phyloP scores from a whole-genome alignment of 2,797 vertebrate genomes.

The Eurystomus glaucurus region DNA sequence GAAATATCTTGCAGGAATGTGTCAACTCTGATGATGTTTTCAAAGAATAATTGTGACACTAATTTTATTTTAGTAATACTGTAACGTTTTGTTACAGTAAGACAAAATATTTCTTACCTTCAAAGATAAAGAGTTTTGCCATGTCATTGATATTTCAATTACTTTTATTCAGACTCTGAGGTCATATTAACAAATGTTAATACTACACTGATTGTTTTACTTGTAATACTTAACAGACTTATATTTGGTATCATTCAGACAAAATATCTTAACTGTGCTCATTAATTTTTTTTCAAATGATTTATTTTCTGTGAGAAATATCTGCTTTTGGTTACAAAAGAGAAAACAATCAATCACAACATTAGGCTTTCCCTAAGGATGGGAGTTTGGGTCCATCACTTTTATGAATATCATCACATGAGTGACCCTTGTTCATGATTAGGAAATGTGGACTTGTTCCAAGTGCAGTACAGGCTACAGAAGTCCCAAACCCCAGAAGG shows the following conservation, averaged over 20 bases:
- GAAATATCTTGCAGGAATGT: not conserved
- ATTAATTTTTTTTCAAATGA: not conserved
- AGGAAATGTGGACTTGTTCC: not conserved
- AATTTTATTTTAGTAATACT: constrained; percentile 9
- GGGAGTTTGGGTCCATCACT: not conserved
- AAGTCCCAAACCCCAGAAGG: not conserved
- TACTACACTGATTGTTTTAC: not conserved
- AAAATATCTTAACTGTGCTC: not conserved
- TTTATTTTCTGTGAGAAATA: not conserved
- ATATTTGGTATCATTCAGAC: not conserved
- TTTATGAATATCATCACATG: not conserved
- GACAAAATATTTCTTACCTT: not conserved
- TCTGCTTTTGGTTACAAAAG: not conserved
- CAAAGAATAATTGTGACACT: not conserved
- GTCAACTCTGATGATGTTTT: not conserved
- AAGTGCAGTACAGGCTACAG: not conserved
- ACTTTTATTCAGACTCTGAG: not conserved
- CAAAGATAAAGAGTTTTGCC: constrained; percentile 27
- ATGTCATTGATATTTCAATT: not conserved
- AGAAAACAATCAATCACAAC: not conserved
- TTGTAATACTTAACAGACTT: not conserved
- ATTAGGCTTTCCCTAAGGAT: not conserved
- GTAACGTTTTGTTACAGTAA: constrained; percentile 4
- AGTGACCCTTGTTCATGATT: not conserved
- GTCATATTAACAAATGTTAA: not conserved